These are phyloP conservation scores for Tachuris rubrigastra DNA, from an alignment of 2,113 vertebrate species.

Conservation along the genomic window DNA sequence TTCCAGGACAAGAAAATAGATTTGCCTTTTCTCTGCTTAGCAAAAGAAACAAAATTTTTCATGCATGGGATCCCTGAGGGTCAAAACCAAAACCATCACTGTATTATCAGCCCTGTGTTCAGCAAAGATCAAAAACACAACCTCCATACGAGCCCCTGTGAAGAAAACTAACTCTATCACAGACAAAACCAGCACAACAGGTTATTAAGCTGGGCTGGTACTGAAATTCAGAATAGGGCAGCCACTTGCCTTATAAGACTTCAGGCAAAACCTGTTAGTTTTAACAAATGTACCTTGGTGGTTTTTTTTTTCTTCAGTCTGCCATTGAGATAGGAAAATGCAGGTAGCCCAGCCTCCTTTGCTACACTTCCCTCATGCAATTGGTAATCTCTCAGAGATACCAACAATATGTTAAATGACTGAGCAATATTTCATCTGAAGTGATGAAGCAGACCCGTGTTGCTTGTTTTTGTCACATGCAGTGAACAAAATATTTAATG, in stretches of 20 bases:
- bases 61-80: not conserved
- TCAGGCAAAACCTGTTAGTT: not conserved
- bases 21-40: not conserved
- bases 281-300: not conserved
- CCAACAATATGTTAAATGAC: not conserved
- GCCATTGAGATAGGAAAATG: not conserved
- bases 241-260: not conserved
- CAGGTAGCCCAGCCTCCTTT: not conserved
- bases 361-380: not conserved
- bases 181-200: not conserved
- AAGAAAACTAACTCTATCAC: not conserved
- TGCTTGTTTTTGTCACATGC: not conserved
- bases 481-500: not conserved
- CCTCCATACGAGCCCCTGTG: not conserved
- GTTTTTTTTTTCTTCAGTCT: not conserved
- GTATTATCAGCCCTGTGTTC: not conserved
- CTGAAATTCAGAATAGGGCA: not conserved
- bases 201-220: not conserved
- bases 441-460: not conserved
- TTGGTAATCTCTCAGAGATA: not conserved
- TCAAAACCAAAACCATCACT: not conserved
- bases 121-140: not conserved
- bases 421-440: not conserved
- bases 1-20: not conserved
- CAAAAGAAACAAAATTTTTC: not conserved